Evolutionary conservation across 92 coral and sea anemone genomes (phyloP), one percentile per base, ranked within the genome.

Genomic region (Actinostola sp.): DNA sequence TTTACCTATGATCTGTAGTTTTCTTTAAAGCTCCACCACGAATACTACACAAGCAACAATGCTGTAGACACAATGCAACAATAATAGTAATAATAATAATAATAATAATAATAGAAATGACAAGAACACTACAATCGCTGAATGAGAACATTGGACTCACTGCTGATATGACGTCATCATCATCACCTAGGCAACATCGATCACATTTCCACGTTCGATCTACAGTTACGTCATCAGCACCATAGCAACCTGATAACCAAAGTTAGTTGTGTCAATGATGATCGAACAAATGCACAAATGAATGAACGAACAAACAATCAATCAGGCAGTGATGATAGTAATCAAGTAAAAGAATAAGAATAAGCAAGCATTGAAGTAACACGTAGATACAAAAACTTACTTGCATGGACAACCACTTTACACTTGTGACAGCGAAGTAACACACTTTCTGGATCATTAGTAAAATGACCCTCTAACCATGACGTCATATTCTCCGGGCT

Each of bases 401-500:
- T 87, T 38, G 89, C 85, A 80, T 90, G 97, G 52, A 90, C 90
- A 17, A 75, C 69, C 54, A 87, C 65, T 71, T 61, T 71, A 35
- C 97, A 90, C 8, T 76, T 66, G 1, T 64, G 72, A 72, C 97
- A 90, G 29, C 74, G 68, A 19, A 90, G 68, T 35, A 90, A 73
- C 58, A 60, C 82, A 68, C 97, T 90, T 52, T 76, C 79, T 25
- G 84, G 65, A 43, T 90, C 97, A 17, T 79, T 46, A 23, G 87
- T 73, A 55, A 87, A 73, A 64, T 66, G 77, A 38, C 75, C 80
- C 61, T 87, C 92, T 32, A 90, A 63, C 97, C 97, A 90, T 0
- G 97, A 90, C 17, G 87, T 88, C 88, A 90, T 83, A 53, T 88
- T 84, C 54, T 90, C 97, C 0, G 97, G 89, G 77, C 92, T 83